Evolutionary conservation across 2,888 invertebrate species (phyloP), one percentile per base, ranked within the genome.

Genomic region (Glyphotaelius pellucidus): DNA sequence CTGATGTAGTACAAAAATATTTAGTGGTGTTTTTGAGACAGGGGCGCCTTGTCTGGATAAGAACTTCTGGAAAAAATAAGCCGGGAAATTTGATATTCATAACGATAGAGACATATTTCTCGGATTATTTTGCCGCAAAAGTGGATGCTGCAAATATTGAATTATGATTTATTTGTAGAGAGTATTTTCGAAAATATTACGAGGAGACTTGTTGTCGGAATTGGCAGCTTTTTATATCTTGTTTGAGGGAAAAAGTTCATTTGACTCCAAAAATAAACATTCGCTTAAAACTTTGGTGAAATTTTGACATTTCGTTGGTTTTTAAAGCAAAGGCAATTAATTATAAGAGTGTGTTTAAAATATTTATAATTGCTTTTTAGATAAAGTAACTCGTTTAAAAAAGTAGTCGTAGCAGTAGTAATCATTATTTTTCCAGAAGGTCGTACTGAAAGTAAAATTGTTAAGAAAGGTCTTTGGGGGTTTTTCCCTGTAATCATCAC

Each of bases 11-110:
- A 25, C 79, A 35, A n/a, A 79, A 80, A 89, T 35, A 89, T 89
- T 89, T 32, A 35, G 88, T n/a, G 79, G n/a, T 89, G 80, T 89
- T 89, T 89, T 11, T 80, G 7, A 79, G 88, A 87, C n/a, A 89
- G 80, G 25, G 31, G 47, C 67, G 35, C 79, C 88, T 9, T 15
- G 67, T 38, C 35, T n/a, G 79, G 80, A 89, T 35, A 19, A 31
- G 67, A 79, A 79, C 79, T 35, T 79, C n/a, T 79, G 14, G 19
- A 79, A 88, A 86, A 88, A 88, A 88, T 88, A 79, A 85, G 11
- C 25, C 67, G 19, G 3, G 25, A 84, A 42, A 79, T 89, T 89
- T 89, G 79, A 89, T 42, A 79, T 89, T 89, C 79, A 80, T 25
- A 79, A 38, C 79, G 67, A 79, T 79, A 9, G 35, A 86, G 88